Base-by-base conservation (phyloP, 1,140 invertebrate genomes). In the Chelonus insularis region DNA sequence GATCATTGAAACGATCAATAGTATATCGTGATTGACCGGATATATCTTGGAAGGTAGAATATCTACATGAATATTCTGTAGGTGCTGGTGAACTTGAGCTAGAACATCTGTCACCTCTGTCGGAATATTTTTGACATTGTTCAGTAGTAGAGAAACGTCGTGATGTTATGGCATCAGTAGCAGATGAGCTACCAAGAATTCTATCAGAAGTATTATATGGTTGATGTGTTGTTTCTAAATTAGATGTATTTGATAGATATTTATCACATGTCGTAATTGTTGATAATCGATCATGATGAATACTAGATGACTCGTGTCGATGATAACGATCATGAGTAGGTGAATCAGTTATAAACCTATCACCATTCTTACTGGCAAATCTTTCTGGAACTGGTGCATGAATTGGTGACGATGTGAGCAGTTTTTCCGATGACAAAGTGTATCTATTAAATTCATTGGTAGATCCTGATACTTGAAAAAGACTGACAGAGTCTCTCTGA, bases 1-100 rank as follows among this genome's bases (percentile, higher is more conserved):
- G 70, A 65, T 85, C 84, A 72, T 80, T 81, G 77, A 85, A 83
- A 73, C 83, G 68, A 65, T 76, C 76, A 61, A 74, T 73, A 68
- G 69, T 73, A 64, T 73, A 77, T 56, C 68, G 62, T 5, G 60
- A 57, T 47, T 71, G 72, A 41, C 34, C 47, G 16, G 36, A 39
- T 8, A 60, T 60, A 3, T 81, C 78, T 7, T 74, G 69, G 14
- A 73, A 68, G 6, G 43, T 66, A 0, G 75, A 60, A 39, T 70
- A 78, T 48, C 75, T 58, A 1, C 58, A 59, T 4, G 63, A 12
- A 41, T 72, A 79, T 7, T 78, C 79, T 7, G 48, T 57, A 7
- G 43, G 70, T 32, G 68, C 73, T 1, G 74, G 73, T 2, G 77
- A 78, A 0, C 45, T 56, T 4, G 72, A 70, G 36, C 54, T 73